Percentiles rank a stretch among this genome's conserved stretches.
Evolutionary conservation across 2,888 invertebrate genomes (phyloP).

Genomic region (Plebejus anna): DNA sequence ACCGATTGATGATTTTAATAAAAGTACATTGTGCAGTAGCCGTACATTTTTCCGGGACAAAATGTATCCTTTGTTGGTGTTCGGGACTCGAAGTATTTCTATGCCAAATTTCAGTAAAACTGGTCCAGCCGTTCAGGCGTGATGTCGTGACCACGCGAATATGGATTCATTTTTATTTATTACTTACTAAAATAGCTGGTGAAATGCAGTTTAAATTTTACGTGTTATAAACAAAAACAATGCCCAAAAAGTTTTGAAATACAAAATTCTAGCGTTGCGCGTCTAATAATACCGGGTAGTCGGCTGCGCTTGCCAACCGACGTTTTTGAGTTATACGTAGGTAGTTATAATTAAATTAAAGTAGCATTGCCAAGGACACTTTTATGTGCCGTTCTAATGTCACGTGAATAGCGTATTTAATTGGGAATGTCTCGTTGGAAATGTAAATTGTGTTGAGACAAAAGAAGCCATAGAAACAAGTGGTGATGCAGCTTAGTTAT

Average conservation of each 20-base stretch:
- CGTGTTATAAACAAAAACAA: conserved; percentile 32
- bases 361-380: conserved; percentile 71
- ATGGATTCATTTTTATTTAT: too few relatives aligned
- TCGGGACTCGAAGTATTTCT: too few relatives aligned
- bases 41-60: too few relatives aligned
- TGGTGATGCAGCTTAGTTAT: too few relatives aligned
- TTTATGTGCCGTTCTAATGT: conserved; percentile 20
- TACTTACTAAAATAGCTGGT: too few relatives aligned
- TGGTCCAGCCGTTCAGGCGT: too few relatives aligned
- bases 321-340: conserved; percentile 68
- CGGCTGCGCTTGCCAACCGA: conserved; percentile 65
- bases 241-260: conserved; percentile 38
- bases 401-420: neutral
- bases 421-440: neutral
- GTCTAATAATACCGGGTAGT: conserved; percentile 55
- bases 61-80: too few relatives aligned
- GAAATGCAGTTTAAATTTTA: too few relatives aligned
- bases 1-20: too few relatives aligned
- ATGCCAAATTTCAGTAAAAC: too few relatives aligned
- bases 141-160: too few relatives aligned
- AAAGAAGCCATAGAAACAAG: neutral
- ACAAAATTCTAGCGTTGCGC: conserved; percentile 55
- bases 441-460: neutral
- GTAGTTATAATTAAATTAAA: conserved; percentile 72
- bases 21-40: too few relatives aligned